phyloP scores from a whole-genome alignment of 2,888 invertebrate genomes.

The Lasius platythorax region DNA sequence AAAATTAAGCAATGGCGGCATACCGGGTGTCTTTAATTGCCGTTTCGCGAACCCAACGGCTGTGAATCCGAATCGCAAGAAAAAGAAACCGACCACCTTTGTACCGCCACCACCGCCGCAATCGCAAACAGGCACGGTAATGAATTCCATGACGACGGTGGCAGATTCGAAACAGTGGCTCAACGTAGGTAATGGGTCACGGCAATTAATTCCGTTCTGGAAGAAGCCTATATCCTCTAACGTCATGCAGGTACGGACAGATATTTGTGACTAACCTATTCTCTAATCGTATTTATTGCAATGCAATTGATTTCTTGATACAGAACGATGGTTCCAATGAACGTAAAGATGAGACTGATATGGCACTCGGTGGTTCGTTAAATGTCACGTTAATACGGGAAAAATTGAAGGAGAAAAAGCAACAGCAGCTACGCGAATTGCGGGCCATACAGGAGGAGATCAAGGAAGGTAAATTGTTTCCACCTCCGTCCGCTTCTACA shows the following conservation, averaged over 20 bases:
- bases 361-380: conserved; percentile 91
- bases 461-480: conserved; percentile 92
- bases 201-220: conserved; percentile 90
- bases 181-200: conserved; percentile 78
- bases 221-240: conserved; percentile 89
- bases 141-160: conserved; percentile 73
- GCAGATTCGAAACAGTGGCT: conserved; percentile 81
- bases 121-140: conserved; percentile 79
- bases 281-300: neutral
- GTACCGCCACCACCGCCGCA: conserved; percentile 90
- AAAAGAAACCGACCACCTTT: conserved; percentile 96
- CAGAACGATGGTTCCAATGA: conserved; percentile 90
- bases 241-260: conserved; percentile 84
- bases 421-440: conserved; percentile 94
- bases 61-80: conserved; percentile 91
- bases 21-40: conserved; percentile 96
- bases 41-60: conserved; percentile 92
- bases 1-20: conserved; percentile 86
- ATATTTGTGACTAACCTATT: conserved; percentile 2
- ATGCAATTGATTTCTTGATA: conserved; percentile 36
- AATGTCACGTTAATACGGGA: conserved; percentile 89
- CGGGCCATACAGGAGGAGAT: conserved; percentile 95
- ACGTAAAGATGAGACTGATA: conserved; percentile 89
- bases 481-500: conserved; percentile 88
- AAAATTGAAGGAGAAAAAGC: conserved; percentile 95